Evolutionary conservation across 2,888 invertebrate species (phyloP).

Genomic region (Lydus trimaculatus): DNA sequence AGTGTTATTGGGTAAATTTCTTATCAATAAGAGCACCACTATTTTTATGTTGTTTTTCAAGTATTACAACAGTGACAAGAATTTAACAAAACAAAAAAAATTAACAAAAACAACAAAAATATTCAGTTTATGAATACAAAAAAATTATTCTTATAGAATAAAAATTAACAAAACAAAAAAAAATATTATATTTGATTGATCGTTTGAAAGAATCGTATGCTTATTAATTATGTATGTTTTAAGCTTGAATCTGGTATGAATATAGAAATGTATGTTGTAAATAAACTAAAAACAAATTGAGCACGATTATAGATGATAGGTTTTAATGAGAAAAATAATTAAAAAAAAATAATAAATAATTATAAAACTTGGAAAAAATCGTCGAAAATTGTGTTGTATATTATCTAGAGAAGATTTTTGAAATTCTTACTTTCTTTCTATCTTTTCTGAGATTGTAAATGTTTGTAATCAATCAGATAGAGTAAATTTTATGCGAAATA

Average conservation of each 20-base stretch:
- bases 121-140: slow-evolving; percentile 44
- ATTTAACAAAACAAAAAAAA: too few species aligned
- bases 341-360: not conserved
- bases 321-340: not conserved
- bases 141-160: slow-evolving; percentile 54
- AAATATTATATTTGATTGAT: not conserved
- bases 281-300: not conserved
- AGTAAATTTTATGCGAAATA: not conserved
- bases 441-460: slow-evolving; percentile 29
- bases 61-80: slow-evolving; percentile 21
- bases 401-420: too few species aligned
- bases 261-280: slow-evolving; percentile 36
- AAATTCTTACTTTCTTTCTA: not conserved
- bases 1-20: slow-evolving; percentile 13
- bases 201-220: slow-evolving; percentile 40
- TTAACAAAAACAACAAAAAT: slow-evolving; percentile 30
- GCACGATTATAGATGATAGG: slow-evolving; percentile 6
- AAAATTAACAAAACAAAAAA: slow-evolving; percentile 47
- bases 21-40: slow-evolving; percentile 28
- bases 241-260: slow-evolving; percentile 37
- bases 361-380: too few species aligned
- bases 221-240: slow-evolving; percentile 41
- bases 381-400: too few species aligned
- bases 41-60: slow-evolving; percentile 19
- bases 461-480: slow-evolving; percentile 28